Conservation (phyloP, 1,140 invertebrate species). For the Drosophila micromelanica region DNA sequence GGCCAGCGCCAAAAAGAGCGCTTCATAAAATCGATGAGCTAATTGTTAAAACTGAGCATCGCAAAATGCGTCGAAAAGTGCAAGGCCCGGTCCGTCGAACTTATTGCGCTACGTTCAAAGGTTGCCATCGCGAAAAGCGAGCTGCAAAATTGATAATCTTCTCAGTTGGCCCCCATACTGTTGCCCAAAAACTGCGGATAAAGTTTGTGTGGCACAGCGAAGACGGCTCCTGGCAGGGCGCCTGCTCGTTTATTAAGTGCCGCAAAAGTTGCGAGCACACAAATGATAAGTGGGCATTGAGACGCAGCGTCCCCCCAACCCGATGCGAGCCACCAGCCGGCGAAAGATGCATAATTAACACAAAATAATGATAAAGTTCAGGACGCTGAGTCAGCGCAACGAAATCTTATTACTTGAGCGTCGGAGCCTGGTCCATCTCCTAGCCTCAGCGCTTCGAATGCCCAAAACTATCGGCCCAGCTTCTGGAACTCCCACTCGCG, state of each 20-base stretch:
- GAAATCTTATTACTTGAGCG: constrained; percentile 59
- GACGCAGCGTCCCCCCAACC: constrained; percentile 6
- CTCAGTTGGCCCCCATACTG: no score
- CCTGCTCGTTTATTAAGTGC: constrained; percentile 72
- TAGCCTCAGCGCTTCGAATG: no score
- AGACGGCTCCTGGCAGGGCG: constrained; percentile 28
- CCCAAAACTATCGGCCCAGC: constrained; percentile 85
- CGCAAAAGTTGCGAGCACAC: constrained; percentile 69
- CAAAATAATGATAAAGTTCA: constrained; percentile 80
- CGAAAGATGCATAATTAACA: constrained; percentile 80
- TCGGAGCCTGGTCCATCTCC: neutral
- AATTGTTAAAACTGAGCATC: constrained; percentile 43
- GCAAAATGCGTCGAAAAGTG: constrained; percentile 49
- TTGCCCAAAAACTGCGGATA: constrained; percentile 48
- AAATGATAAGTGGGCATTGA: constrained; percentile 80
- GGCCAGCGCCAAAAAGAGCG: constrained; percentile 21
- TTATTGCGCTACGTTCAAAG: constrained; percentile 74
- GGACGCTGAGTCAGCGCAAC: constrained; percentile 54
- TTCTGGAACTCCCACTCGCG: constrained; percentile 99
- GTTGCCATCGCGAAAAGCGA: constrained; percentile 67
- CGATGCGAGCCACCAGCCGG: constrained; percentile 16
- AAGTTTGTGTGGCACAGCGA: constrained; percentile 56
- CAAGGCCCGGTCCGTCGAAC: constrained; percentile 41
- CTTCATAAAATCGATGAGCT: constrained; percentile 57
- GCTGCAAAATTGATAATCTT: constrained; percentile 72